Evolutionary conservation across 2,888 invertebrate genomes (phyloP).

Genomic region (Ashinkailepas kermadecensis): DNA sequence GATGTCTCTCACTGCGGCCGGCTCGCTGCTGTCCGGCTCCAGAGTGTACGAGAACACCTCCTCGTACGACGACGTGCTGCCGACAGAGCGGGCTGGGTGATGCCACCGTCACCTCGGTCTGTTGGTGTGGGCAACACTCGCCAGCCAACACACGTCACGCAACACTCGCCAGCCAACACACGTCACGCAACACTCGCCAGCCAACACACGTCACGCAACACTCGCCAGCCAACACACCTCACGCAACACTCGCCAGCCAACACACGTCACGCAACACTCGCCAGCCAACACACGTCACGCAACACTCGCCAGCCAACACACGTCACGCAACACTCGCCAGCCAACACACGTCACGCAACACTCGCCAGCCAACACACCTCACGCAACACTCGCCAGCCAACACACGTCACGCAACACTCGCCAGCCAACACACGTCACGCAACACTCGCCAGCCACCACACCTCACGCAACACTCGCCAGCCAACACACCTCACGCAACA

Average conservation of each 20-base stretch:
- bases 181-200: background rate
- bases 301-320: background rate
- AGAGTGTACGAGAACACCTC: slow-evolving; percentile 57
- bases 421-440: slow-evolving; percentile 33
- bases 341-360: slow-evolving; percentile 30
- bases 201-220: background rate
- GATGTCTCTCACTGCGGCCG: slow-evolving; percentile 57
- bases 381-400: background rate
- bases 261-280: background rate
- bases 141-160: slow-evolving; percentile 33
- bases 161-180: background rate
- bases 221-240: background rate
- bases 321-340: slow-evolving; percentile 28
- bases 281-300: background rate
- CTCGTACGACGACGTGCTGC: slow-evolving; percentile 50
- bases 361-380: background rate
- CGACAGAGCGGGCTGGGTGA: background rate
- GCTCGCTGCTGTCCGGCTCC: slow-evolving; percentile 53
- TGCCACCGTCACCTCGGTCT: background rate
- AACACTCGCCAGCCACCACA: background rate
- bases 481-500: too few species aligned
- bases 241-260: slow-evolving; percentile 33
- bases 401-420: slow-evolving; percentile 19
- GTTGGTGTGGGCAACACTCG: background rate
- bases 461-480: background rate